Conservation (phyloP, 1,140 invertebrate genomes). For the Trinorchestia longiramus region DNA sequence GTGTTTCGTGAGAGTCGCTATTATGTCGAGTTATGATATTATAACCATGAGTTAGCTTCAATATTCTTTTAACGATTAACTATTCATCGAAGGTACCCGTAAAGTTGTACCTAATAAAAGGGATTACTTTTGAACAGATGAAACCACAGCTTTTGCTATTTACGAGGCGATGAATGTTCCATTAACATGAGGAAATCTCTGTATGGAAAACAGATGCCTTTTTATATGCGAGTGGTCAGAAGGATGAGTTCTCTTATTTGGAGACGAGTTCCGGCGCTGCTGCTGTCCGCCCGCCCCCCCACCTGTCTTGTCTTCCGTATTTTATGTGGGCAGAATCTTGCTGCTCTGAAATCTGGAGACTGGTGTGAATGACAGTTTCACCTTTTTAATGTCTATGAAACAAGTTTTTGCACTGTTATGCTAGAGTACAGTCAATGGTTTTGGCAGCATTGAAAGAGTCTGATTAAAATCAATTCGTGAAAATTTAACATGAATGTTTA, state of each 20-base stretch:
- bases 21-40: slow-evolving; percentile 45
- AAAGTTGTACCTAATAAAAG: slow-evolving; percentile 48
- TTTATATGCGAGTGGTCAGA: slow-evolving; percentile 31
- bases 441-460: neutral
- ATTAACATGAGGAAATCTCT: slow-evolving; percentile 36
- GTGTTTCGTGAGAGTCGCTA: slow-evolving; percentile 37
- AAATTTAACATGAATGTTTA: too few species aligned
- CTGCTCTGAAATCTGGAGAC: neutral
- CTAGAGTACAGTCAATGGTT: neutral
- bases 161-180: slow-evolving; percentile 49
- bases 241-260: slow-evolving; percentile 1
- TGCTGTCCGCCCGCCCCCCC: neutral
- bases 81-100: slow-evolving; percentile 15
- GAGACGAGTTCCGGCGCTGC: slow-evolving; percentile 1
- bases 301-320: neutral
- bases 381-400: neutral
- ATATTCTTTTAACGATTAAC: slow-evolving; percentile 40
- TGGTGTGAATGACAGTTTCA: neutral
- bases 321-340: neutral
- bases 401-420: neutral
- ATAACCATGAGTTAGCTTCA: slow-evolving; percentile 25
- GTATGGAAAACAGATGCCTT: slow-evolving; percentile 29
- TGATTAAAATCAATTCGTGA: neutral
- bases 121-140: slow-evolving; percentile 20
- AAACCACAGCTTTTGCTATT: slow-evolving; percentile 37